These are phyloP conservation scores for Gallirallus australis DNA, from an alignment of 2,797 vertebrate species.

Conservation along the genomic window DNA sequence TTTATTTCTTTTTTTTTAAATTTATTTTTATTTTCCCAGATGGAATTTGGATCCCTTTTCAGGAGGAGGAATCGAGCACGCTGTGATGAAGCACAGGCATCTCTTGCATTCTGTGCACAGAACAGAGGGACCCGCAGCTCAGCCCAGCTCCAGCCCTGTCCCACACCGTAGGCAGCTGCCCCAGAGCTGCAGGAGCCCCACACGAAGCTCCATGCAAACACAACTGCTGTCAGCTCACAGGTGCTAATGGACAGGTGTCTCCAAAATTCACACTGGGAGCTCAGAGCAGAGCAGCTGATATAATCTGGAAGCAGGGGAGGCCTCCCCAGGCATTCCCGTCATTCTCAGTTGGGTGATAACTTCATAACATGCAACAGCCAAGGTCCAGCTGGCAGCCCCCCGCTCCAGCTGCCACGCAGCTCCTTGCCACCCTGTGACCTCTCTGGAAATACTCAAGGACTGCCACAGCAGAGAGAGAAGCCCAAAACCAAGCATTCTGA, in stretches of 20 bases:
- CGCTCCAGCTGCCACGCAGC: accelerated
- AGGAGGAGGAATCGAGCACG: background rate
- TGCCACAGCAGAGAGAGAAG: background rate
- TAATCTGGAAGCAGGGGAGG: background rate
- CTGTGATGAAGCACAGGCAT: accelerated
- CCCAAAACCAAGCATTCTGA: background rate
- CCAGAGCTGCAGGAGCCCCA: accelerated
- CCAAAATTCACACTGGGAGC: background rate
- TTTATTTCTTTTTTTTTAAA: too few species aligned
- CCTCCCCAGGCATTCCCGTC: background rate
- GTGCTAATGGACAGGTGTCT: background rate
- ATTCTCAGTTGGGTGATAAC: background rate
- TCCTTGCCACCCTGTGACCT: background rate
- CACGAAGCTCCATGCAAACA: accelerated
- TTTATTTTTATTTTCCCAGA: background rate
- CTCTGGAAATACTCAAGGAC: background rate
- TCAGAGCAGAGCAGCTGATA: background rate
- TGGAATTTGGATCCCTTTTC: background rate
- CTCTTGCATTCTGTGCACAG: background rate
- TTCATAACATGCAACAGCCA: background rate
- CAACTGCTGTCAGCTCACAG: background rate
- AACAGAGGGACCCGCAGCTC: background rate
- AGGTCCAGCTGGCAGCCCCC: background rate
- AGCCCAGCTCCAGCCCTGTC: background rate
- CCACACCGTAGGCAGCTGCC: background rate